Evolutionary conservation across 2,888 invertebrate genomes (phyloP).

Genomic region (Malachius bipustulatus): DNA sequence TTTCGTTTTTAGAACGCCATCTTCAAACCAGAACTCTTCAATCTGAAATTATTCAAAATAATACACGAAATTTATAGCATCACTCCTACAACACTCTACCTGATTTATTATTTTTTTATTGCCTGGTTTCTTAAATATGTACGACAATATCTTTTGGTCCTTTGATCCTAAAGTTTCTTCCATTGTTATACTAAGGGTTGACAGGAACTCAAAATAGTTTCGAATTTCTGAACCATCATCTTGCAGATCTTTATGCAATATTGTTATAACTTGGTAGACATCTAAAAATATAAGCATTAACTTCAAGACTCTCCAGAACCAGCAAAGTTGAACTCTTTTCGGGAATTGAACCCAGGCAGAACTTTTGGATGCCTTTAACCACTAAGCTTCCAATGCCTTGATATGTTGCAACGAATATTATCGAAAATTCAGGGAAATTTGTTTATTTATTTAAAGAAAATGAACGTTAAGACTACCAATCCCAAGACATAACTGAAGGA

Average conservation of each 20-base stretch:
- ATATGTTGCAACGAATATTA: too few species aligned
- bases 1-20: constrained; percentile 30
- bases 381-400: too few species aligned
- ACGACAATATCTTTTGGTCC: constrained; percentile 25
- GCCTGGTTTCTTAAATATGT: constrained; percentile 39
- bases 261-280: constrained; percentile 25
- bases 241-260: constrained; percentile 42
- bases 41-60: constrained; percentile 17
- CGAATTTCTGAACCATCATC: constrained; percentile 35
- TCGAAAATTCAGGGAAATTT: too few species aligned
- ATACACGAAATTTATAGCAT: neutral
- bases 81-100: constrained; percentile 21
- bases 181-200: constrained; percentile 31
- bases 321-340: neutral
- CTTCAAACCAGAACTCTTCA: constrained; percentile 30
- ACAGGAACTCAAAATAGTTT: constrained; percentile 39
- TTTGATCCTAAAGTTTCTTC: constrained; percentile 33
- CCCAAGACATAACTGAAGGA: too few species aligned
- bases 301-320: neutral
- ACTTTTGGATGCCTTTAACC: too few species aligned
- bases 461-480: too few species aligned
- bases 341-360: constrained; percentile 1
- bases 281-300: constrained; percentile 18
- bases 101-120: constrained; percentile 40
- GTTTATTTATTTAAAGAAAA: too few species aligned